Evolutionary conservation across 1,140 invertebrate genomes (phyloP).

Genomic region (Diachasmimorpha longicaudata): DNA sequence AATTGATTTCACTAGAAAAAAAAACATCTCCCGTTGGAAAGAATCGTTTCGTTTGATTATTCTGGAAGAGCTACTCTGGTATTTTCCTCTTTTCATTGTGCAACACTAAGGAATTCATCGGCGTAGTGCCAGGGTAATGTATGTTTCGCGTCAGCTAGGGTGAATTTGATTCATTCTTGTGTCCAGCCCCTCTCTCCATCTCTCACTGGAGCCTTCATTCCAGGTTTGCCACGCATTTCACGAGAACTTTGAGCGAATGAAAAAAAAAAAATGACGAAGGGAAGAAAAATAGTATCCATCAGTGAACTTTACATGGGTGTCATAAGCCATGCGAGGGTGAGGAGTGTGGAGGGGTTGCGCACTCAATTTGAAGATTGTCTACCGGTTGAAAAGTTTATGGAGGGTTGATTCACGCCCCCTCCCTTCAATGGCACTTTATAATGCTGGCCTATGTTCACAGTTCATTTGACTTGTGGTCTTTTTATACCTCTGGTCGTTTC

Average conservation of each 20-base stretch:
- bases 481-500: neutral
- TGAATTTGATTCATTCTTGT: slow-evolving; percentile 45
- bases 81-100: neutral
- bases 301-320: slow-evolving; percentile 55
- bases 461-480: slow-evolving; percentile 51
- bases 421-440: slow-evolving; percentile 40
- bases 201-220: slow-evolving; percentile 3
- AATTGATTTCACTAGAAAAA: no score
- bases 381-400: slow-evolving; percentile 33
- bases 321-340: slow-evolving; percentile 48
- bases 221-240: slow-evolving; percentile 52
- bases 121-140: slow-evolving; percentile 37
- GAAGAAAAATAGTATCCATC: slow-evolving; percentile 10
- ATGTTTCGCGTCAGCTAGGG: slow-evolving; percentile 40
- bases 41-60: no score
- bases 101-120: neutral
- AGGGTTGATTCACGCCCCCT: slow-evolving; percentile 33
- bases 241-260: slow-evolving; percentile 31
- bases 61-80: no score
- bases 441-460: slow-evolving; percentile 55
- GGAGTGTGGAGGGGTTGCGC: slow-evolving; percentile 36
- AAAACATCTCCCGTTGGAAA: no score
- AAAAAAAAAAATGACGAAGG: slow-evolving; percentile 40
- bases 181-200: neutral
- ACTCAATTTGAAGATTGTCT: slow-evolving; percentile 59